Conservation (phyloP, 2,888 invertebrate genomes). For the Cantharis nigra region DNA sequence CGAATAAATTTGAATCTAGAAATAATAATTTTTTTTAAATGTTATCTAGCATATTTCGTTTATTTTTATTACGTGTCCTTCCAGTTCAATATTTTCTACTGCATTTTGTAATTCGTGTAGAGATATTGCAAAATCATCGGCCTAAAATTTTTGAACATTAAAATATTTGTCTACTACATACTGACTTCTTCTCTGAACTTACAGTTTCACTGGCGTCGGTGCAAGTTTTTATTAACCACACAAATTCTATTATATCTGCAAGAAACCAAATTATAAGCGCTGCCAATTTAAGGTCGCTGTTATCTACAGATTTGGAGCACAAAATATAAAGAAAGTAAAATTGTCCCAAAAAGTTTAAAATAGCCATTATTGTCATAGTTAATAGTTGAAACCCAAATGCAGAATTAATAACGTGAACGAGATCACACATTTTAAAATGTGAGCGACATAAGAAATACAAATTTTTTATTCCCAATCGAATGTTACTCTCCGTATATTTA, state of each 20-base stretch:
- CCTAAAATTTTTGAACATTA: constrained; percentile 50
- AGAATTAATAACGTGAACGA: constrained; percentile 37
- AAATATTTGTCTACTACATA: background rate
- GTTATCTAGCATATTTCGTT: background rate
- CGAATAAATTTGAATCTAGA: constrained; percentile 57
- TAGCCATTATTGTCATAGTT: constrained; percentile 36
- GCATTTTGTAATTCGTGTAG: constrained; percentile 54
- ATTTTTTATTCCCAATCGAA: constrained; percentile 27
- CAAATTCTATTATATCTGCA: constrained; percentile 42
- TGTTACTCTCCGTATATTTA: constrained; percentile 4
- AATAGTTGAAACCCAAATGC: constrained; percentile 42
- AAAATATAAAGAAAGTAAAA: constrained; percentile 42
- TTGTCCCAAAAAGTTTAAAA: constrained; percentile 42
- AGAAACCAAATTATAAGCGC: constrained; percentile 39
- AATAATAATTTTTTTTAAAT: background rate
- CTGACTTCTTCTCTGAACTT: constrained; percentile 20
- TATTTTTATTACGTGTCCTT: constrained; percentile 49
- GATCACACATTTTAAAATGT: constrained; percentile 42
- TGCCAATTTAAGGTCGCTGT: constrained; percentile 26
- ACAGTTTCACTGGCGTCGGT: constrained; percentile 39
- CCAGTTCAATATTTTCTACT: constrained; percentile 50
- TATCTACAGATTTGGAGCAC: constrained; percentile 27
- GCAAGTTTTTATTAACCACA: constrained; percentile 39
- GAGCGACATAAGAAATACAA: constrained; percentile 40
- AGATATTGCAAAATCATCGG: constrained; percentile 51